Conservation (phyloP, 2,797 vertebrate species). For the Triplophysa yarkandensis region DNA sequence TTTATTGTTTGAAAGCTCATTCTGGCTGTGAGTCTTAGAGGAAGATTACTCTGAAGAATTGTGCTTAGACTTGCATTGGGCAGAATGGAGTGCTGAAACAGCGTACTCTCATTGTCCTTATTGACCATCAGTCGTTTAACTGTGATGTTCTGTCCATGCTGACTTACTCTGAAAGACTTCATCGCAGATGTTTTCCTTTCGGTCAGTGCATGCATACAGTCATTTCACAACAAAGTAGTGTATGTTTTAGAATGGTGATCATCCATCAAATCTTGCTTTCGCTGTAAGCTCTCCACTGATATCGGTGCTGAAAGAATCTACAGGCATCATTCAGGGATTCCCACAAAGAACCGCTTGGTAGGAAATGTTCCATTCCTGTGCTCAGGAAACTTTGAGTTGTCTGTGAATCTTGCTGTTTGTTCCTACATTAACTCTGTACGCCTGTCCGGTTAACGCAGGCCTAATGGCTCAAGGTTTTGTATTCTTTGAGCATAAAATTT, state of each 20-base stretch:
- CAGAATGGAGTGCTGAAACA: constrained; percentile 40
- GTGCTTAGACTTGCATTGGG: constrained; percentile 43
- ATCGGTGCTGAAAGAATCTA: not conserved
- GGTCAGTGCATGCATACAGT: not conserved
- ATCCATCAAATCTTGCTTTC: not conserved
- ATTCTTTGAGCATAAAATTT: not conserved
- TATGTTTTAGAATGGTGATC: too few relatives aligned
- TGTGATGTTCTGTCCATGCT: not conserved
- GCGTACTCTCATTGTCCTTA: constrained; percentile 24
- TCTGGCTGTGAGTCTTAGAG: not conserved
- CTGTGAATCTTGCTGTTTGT: not conserved
- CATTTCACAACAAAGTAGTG: not conserved
- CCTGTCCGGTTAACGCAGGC: not conserved
- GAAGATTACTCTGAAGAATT: constrained; percentile 4
- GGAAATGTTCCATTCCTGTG: not conserved
- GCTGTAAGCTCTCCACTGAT: not conserved
- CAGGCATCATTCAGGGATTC: not conserved
- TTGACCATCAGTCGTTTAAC: constrained; percentile 29
- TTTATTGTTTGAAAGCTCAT: constrained; percentile 6
- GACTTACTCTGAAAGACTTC: not conserved
- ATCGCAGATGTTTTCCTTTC: constrained; percentile 5
- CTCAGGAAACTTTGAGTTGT: not conserved
- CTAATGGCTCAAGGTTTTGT: not conserved
- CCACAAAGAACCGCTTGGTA: not conserved
- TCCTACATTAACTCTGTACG: not conserved